Evolutionary conservation across 35 echinoderm and acorn worm genomes (phyloP).

Genomic region (Strongylocentrotus purpuratus): DNA sequence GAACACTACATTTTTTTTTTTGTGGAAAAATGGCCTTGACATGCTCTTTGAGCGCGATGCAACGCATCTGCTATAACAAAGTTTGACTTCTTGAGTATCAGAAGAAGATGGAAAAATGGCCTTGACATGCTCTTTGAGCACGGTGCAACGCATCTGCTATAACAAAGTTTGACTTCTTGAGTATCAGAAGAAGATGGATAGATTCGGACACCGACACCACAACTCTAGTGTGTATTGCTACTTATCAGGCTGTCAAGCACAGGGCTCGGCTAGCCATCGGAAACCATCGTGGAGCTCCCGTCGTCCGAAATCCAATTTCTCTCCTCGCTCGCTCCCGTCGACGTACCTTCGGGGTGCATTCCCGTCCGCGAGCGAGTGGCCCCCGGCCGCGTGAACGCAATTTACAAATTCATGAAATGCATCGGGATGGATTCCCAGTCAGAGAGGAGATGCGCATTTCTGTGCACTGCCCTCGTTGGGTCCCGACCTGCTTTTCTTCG

Average conservation of each 20-base stretch:
- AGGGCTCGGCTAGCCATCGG: not conserved
- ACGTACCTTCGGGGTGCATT: not conserved
- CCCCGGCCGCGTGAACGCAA: not conserved
- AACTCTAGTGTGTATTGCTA: not conserved
- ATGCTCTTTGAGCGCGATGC: not conserved
- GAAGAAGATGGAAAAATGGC: not conserved
- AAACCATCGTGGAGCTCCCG: not conserved
- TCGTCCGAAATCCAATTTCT: not conserved
- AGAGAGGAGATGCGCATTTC: not conserved
- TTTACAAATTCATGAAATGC: slow-evolving; percentile 19
- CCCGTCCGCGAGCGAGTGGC: not conserved
- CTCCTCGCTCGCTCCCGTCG: not conserved
- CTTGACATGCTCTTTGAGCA: not conserved
- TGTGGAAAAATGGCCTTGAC: not conserved
- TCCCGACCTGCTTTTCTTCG: not conserved
- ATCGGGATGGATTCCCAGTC: not conserved
- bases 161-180: not conserved
- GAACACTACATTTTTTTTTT: not conserved
- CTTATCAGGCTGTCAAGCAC: not conserved
- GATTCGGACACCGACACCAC: not conserved
- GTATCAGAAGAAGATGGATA: not conserved
- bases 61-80: not conserved
- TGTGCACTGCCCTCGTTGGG: not conserved
- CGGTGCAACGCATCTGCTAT: not conserved
- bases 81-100: not conserved